phyloP scores from a whole-genome alignment of 2,888 invertebrate genomes.

The Synergus japonicus region DNA sequence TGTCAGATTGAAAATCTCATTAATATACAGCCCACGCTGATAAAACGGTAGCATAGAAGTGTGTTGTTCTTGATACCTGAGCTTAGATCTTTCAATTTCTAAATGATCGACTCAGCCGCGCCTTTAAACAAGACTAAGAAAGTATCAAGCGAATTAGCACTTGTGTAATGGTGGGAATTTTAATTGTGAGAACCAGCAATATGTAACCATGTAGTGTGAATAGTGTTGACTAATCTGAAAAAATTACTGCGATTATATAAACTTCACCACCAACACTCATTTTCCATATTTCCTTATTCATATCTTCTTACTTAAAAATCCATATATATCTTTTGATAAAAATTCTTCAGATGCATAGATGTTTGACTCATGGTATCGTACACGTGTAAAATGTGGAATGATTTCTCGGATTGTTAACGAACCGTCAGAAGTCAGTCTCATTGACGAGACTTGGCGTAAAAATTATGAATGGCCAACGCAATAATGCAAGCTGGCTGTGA shows the following conservation, averaged over 20 bases:
- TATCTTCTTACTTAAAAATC: no score
- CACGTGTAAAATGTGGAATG: not conserved
- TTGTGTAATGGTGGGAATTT: constrained; percentile 22
- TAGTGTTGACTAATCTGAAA: not conserved
- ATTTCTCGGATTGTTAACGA: constrained; percentile 22
- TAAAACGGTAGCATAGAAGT: constrained; percentile 48
- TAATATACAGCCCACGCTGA: constrained; percentile 47
- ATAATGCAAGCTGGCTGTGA: constrained; percentile 66
- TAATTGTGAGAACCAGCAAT: constrained; percentile 18
- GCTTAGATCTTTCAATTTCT: constrained; percentile 42
- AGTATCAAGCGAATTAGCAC: constrained; percentile 27
- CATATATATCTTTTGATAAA: no score
- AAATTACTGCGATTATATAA: not conserved
- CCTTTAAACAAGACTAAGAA: constrained; percentile 35
- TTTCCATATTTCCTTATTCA: no score
- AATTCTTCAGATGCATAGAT: not conserved
- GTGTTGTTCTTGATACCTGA: constrained; percentile 26
- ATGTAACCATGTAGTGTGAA: no score
- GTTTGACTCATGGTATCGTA: not conserved
- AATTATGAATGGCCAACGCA: constrained; percentile 71
- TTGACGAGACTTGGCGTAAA: constrained; percentile 62
- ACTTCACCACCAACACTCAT: no score
- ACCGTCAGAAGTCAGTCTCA: constrained; percentile 46
- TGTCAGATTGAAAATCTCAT: constrained; percentile 38
- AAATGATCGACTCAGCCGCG: constrained; percentile 45